A percentile compares a stretch with the other conserved stretches of the same genome.
Conservation (phyloP, 2,113 vertebrate species). For the Pterophyllum scalare region DNA sequence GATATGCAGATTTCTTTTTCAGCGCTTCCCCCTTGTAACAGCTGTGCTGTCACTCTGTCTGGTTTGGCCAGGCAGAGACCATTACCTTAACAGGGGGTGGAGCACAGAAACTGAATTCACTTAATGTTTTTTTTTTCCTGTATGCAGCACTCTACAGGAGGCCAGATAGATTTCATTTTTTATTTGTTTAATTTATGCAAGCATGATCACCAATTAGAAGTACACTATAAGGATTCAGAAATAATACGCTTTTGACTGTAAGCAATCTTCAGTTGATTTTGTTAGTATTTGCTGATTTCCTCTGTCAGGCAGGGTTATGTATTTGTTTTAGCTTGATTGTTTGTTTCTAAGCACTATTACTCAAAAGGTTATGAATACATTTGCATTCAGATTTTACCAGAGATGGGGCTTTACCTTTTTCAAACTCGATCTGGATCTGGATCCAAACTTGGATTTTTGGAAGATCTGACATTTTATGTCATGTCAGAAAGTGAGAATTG, state of each 20-base stretch:
- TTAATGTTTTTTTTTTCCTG: no score
- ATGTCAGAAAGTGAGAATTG: background rate
- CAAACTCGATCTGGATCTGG: background rate
- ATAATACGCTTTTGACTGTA: background rate
- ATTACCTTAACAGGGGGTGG: background rate
- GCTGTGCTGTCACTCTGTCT: background rate
- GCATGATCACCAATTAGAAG: no score
- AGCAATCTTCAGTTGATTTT: background rate
- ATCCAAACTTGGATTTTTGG: background rate
- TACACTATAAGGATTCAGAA: background rate
- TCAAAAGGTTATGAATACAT: background rate
- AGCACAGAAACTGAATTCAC: background rate
- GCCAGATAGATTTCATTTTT: no score
- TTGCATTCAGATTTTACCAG: background rate
- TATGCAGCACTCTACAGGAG: no score
- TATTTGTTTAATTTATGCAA: no score
- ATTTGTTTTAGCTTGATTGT: background rate
- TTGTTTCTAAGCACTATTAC: background rate
- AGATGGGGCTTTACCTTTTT: background rate
- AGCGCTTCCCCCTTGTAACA: no score
- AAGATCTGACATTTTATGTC: background rate
- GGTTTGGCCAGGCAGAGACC: fast-evolving
- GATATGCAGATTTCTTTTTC: no score
- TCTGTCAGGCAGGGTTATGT: background rate
- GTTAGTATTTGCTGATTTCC: background rate